Evolutionary conservation across 2,888 invertebrate species (phyloP).

Genomic region (Tipula confusa): DNA sequence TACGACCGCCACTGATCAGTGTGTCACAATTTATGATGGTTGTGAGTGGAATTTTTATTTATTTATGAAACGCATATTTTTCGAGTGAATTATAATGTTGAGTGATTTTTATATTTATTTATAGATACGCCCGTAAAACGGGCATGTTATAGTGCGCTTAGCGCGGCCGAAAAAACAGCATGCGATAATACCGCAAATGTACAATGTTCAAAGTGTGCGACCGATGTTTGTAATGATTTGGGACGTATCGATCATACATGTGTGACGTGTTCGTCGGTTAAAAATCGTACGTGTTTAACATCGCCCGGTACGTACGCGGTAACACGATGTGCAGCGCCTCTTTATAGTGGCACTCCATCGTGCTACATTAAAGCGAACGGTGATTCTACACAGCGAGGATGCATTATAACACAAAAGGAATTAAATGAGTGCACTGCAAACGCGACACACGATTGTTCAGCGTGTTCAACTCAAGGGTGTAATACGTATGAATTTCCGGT

Average conservation of each 20-base stretch:
- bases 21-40: background rate
- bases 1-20: background rate
- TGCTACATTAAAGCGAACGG: background rate
- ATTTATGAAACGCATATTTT: too few relatives aligned
- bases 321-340: background rate
- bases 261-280: background rate
- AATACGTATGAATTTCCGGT: background rate
- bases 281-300: constrained; percentile 4
- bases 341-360: background rate
- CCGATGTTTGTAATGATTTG: background rate
- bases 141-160: background rate
- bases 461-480: background rate
- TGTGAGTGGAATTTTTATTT: background rate
- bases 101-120: background rate
- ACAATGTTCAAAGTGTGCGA: background rate
- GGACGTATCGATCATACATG: background rate
- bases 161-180: background rate
- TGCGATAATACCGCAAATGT: background rate
- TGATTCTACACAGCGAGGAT: background rate
- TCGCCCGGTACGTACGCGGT: background rate
- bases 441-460: background rate
- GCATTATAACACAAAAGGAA: background rate
- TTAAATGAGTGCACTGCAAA: background rate
- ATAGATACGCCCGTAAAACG: background rate
- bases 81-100: too few relatives aligned